A percentile compares a stretch with the other conserved stretches of the same genome.
Evolutionary conservation across 2,113 vertebrate species (phyloP).

Genomic region (Eulacestoma nigropectus): DNA sequence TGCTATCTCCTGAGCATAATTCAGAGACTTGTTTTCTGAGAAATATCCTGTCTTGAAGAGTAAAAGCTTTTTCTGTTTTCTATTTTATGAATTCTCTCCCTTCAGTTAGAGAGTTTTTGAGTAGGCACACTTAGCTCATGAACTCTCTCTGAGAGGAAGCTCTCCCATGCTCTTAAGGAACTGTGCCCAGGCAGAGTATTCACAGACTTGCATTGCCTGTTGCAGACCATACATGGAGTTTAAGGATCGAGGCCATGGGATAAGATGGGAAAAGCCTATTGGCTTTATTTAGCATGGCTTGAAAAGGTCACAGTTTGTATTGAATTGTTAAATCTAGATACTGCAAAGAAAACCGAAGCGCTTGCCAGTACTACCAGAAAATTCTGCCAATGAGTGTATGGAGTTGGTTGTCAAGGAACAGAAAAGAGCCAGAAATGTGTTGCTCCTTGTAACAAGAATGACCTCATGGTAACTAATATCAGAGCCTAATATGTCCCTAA

Average conservation of each 20-base stretch:
- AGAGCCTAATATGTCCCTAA: constrained; percentile 39
- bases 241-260: constrained; percentile 8
- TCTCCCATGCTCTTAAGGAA: neutral
- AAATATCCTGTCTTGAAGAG: neutral
- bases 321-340: constrained; percentile 41
- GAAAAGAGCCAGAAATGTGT: constrained; percentile 42
- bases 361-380: constrained; percentile 51
- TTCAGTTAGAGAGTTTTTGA: neutral
- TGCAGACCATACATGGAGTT: constrained; percentile 51
- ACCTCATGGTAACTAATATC: constrained; percentile 53
- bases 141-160: neutral
- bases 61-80: neutral
- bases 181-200: neutral
- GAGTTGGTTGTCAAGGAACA: constrained; percentile 29
- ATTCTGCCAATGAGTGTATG: constrained; percentile 31
- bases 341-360: constrained; percentile 12
- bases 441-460: constrained; percentile 36
- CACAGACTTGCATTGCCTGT: neutral
- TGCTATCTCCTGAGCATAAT: neutral
- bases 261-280: constrained; percentile 5
- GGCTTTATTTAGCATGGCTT: constrained; percentile 42
- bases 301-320: constrained; percentile 28
- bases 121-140: neutral
- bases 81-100: neutral
- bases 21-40: neutral